Evolutionary conservation across 2,888 invertebrate species (phyloP), one percentile per base, ranked within the genome.

Genomic region (Eupithecia exiguata): DNA sequence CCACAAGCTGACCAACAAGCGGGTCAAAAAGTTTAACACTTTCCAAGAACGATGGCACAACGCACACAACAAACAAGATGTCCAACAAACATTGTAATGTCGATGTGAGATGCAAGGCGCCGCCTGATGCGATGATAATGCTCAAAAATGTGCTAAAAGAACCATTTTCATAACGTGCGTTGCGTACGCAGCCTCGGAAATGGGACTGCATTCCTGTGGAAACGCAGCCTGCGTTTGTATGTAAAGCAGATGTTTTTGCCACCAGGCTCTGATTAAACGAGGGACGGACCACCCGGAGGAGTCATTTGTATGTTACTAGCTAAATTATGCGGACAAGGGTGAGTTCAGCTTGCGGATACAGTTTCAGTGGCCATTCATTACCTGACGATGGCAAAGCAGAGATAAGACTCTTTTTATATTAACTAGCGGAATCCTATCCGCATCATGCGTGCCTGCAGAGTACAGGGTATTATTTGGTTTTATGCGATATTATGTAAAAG

Each of bases 201-300:
- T 87, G 83, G 87, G 83, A 83, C 89, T 66, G 76, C 89, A 90
- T 90, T 90, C 89, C 84, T 40, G 35, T 18, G 18, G 67, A 67
- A 62, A 53, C 69, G 43, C 30, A 69, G 67, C 49, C 53, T 70
- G 71, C 61, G 58, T 71, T 66, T 74, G 49, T 69, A 69, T 71
- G 62, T 68, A 74, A 67, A 70, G 10, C 43, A 35, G 40, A 63
- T 67, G 66, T 66, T 49, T 65, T 63, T 63, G 61, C 62, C n/a
- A 49, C 36, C 43, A 40, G 21, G 38, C 66, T 40, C 40, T 66
- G 66, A 66, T 66, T 66, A 40, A 66, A 66, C 66, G 66, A 21
- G n/a, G 25, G 49, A 35, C 10, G 46, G 70, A 70, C 65, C 70
- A 70, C 70, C 70, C 65, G 35, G 43, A 40, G 21, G 21, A 38